phyloP scores from a whole-genome alignment of 2,797 vertebrate species.

The Atherinosoma microstoma region DNA sequence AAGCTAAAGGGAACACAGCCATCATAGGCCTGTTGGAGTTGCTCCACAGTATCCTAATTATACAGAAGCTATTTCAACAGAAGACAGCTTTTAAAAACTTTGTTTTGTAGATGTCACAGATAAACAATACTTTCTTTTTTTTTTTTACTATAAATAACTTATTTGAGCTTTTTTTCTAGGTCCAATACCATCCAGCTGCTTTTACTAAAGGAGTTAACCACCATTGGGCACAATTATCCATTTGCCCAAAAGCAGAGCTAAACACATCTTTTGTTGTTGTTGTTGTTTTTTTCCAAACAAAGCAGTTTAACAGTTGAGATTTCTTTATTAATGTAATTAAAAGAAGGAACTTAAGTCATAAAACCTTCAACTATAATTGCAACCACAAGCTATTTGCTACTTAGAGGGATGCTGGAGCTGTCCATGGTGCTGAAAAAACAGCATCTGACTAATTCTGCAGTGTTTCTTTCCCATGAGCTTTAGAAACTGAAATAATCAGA shows the following conservation, averaged over 20 bases:
- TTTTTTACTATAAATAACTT: conserved; percentile 4
- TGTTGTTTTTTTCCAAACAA: not conserved
- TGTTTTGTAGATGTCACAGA: not conserved
- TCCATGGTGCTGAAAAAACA: conserved; percentile 56
- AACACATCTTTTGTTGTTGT: conserved; percentile 13
- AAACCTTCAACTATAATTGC: conserved; percentile 39
- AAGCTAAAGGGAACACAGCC: conserved; percentile 13
- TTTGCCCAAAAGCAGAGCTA: conserved; percentile 30
- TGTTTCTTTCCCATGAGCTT: conserved; percentile 8
- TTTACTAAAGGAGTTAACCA: conserved; percentile 29
- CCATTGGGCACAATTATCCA: conserved; percentile 16
- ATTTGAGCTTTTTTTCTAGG: conserved; percentile 24
- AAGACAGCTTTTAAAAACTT: not conserved
- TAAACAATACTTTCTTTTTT: not conserved
- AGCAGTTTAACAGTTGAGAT: conserved; percentile 37
- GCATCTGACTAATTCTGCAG: not conserved
- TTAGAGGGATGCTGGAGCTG: conserved; percentile 36
- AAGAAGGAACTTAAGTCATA: conserved; percentile 23
- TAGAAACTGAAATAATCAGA: conserved; percentile 4
- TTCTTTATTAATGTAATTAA: conserved; percentile 52
- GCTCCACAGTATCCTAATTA: conserved; percentile 16
- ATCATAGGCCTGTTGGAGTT: conserved; percentile 9
- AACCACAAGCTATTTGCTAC: conserved; percentile 18
- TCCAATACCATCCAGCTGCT: conserved; percentile 22
- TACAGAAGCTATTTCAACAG: not conserved